Percentiles rank a stretch among this genome's conserved stretches.
Conservation (phyloP, 2,888 invertebrate species). For the Colostygia pectinataria region DNA sequence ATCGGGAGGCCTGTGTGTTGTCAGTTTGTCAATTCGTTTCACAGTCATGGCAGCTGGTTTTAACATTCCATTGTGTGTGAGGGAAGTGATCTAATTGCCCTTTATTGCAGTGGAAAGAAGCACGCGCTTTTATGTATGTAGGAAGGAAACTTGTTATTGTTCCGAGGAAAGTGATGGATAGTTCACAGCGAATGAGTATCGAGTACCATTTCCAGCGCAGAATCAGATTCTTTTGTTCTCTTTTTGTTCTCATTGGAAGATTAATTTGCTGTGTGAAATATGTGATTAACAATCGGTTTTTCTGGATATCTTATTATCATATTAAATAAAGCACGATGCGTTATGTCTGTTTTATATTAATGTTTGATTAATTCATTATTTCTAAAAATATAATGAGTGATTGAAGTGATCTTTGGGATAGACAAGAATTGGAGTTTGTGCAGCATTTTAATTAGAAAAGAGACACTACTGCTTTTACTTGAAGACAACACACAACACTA, state of each 20-base stretch:
- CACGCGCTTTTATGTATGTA: conserved; percentile 57
- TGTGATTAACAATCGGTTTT: no score
- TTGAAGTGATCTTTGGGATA: no score
- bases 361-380: no score
- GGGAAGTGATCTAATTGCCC: conserved; percentile 75
- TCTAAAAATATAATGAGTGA: no score
- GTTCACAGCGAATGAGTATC: conserved; percentile 9
- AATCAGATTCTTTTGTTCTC: not conserved
- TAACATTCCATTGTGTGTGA: conserved; percentile 68
- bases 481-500: no score
- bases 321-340: no score
- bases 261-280: not conserved
- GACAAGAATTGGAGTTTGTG: no score
- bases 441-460: no score
- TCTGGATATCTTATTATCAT: no score
- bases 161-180: conserved; percentile 29
- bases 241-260: conserved; percentile 5
- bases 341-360: no score
- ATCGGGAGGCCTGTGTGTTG: not conserved
- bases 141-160: conserved; percentile 52
- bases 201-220: not conserved
- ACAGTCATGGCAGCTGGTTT: conserved; percentile 49
- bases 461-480: no score
- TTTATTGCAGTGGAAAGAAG: conserved; percentile 65
- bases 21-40: conserved; percentile 13